Percentiles rank a stretch among this genome's conserved stretches.
phyloP scores from a whole-genome alignment of 1,140 invertebrate genomes.

The Sipha flava region DNA sequence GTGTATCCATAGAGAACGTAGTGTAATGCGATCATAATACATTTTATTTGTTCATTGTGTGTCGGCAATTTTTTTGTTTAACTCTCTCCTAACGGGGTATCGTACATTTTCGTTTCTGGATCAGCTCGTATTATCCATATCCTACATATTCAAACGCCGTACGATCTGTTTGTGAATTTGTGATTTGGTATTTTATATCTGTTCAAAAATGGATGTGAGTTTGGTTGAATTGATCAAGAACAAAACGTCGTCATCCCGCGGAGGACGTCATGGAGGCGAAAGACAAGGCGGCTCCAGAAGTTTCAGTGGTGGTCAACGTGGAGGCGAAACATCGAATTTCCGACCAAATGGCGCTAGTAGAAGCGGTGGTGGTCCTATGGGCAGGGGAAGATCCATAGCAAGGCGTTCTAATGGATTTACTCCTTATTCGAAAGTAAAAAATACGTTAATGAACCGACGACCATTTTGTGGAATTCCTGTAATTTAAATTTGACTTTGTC shows the following conservation, averaged over 20 bases:
- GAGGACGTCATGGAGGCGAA: conserved; percentile 5
- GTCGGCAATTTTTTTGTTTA: too few relatives aligned
- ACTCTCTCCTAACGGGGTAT: too few relatives aligned
- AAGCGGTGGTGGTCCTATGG: conserved; percentile 48
- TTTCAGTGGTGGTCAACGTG: not conserved
- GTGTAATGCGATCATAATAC: too few relatives aligned
- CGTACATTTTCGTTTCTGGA: too few relatives aligned
- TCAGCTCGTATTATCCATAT: too few relatives aligned
- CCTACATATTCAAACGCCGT: too few relatives aligned
- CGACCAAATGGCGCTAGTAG: conserved; percentile 36
- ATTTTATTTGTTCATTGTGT: too few relatives aligned
- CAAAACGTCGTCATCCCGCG: not conserved
- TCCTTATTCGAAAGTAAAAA: conserved; percentile 43
- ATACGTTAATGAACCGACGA: not conserved
- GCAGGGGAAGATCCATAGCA: conserved; percentile 44
- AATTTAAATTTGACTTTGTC: too few relatives aligned
- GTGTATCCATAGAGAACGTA: too few relatives aligned
- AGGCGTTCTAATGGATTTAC: conserved; percentile 26
- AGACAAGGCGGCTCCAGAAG: not conserved
- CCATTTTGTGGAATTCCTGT: not conserved
- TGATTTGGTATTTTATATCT: too few relatives aligned
- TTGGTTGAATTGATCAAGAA: conserved; percentile 6
- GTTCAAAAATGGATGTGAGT: not conserved
- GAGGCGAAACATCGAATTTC: conserved; percentile 2
- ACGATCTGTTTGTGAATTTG: not conserved